Evolutionary conservation across 1,140 invertebrate genomes (phyloP).

Genomic region (Charaxes varanes): DNA sequence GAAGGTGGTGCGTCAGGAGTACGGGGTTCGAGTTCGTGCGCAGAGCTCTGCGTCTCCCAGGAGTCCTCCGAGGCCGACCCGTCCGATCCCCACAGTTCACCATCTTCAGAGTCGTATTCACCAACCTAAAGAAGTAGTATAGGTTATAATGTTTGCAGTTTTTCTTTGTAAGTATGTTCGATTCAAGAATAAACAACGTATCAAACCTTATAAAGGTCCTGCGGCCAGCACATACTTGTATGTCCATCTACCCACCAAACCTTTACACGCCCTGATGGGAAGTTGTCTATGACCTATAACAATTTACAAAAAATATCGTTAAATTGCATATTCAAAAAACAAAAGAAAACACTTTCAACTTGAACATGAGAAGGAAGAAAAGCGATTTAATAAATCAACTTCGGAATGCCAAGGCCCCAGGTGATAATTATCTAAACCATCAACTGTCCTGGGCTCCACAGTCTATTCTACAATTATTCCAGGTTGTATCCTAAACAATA

Average conservation of each 20-base stretch:
- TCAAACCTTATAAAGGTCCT: slow-evolving; percentile 79
- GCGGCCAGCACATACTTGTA: slow-evolving; percentile 92
- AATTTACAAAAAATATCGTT: neutral
- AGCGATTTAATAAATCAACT: too few species aligned
- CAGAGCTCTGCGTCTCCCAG: slow-evolving; percentile 87
- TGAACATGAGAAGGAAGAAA: too few species aligned
- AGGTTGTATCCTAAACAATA: neutral
- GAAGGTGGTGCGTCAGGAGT: slow-evolving; percentile 44
- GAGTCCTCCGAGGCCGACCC: slow-evolving; percentile 78
- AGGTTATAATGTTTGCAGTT: neutral
- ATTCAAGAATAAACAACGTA: slow-evolving; percentile 8
- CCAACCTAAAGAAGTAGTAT: slow-evolving; percentile 73
- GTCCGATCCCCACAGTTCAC: slow-evolving; percentile 85
- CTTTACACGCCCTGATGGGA: slow-evolving; percentile 86
- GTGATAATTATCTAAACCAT: neutral
- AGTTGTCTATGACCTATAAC: slow-evolving; percentile 87
- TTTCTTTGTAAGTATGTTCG: too few species aligned
- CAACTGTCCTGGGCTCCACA: neutral
- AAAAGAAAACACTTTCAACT: too few species aligned
- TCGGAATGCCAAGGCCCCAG: neutral
- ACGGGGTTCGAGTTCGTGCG: slow-evolving; percentile 41
- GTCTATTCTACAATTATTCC: neutral
- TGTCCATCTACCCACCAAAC: slow-evolving; percentile 93
- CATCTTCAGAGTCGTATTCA: slow-evolving; percentile 86
- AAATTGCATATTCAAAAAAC: slow-evolving; percentile 1